phyloP scores from a whole-genome alignment of 2,797 vertebrate genomes.

The Masticophis lateralis region DNA sequence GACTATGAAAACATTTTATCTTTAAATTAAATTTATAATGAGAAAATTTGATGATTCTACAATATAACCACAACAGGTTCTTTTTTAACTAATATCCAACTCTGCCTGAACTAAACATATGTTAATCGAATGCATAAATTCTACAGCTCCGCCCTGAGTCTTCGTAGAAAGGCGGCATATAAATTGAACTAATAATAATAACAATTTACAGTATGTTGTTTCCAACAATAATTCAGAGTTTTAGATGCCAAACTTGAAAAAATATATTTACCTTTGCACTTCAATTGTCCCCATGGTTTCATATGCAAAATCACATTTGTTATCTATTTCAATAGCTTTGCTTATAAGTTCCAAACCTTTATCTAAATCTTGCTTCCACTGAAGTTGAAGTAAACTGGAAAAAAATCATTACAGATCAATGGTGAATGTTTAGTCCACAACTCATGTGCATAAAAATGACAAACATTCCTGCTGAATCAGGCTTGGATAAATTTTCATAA shows the following conservation, averaged over 20 bases:
- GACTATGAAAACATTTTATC: not conserved
- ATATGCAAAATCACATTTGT: conserved; percentile 99
- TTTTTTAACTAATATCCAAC: not conserved
- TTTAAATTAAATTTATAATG: not conserved
- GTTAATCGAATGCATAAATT: not conserved
- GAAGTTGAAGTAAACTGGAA: conserved; percentile 94
- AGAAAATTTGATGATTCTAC: not conserved
- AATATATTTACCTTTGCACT: conserved; percentile 88
- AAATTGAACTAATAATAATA: too few species aligned
- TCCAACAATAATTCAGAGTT: conserved; percentile 21
- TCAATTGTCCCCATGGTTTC: conserved; percentile 99
- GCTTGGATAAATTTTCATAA: not conserved
- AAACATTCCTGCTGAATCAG: not conserved
- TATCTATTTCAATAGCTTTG: conserved; percentile 99
- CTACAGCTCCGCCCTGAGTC: not conserved
- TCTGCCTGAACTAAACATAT: not conserved
- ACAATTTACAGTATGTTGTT: not conserved
- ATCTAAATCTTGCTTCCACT: conserved; percentile 98
- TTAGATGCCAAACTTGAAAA: not conserved
- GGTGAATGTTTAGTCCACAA: not conserved
- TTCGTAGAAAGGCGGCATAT: too few species aligned
- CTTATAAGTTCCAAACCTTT: conserved; percentile 95
- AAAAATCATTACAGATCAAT: conserved; percentile 33
- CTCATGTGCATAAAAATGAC: not conserved
- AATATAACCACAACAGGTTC: not conserved